A percentile compares a stretch with the other conserved stretches of the same genome.
Evolutionary conservation across 2,888 invertebrate species (phyloP).

Genomic region (Argyresthia albistria): DNA sequence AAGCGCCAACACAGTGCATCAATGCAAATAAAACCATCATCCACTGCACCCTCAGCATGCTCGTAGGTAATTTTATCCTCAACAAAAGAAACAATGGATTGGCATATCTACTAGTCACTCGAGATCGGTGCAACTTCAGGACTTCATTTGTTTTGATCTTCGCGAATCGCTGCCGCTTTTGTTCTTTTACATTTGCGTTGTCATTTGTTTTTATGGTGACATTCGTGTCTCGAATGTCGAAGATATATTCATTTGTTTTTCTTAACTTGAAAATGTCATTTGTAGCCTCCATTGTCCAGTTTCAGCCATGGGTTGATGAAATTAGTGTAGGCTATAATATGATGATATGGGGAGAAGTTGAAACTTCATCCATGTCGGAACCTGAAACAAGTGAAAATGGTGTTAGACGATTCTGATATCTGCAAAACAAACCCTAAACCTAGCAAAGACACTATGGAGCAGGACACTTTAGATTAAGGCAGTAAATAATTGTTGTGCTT

Average conservation of each 20-base stretch:
- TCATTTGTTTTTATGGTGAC: not conserved
- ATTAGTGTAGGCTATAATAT: too few species aligned
- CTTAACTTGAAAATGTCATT: not conserved
- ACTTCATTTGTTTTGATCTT: not conserved
- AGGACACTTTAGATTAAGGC: too few species aligned
- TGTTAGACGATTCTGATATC: too few species aligned
- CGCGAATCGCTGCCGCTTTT: constrained; percentile 8
- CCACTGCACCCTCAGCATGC: constrained; percentile 21
- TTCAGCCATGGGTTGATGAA: too few species aligned
- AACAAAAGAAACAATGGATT: constrained; percentile 54
- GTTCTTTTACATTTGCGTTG: constrained; percentile 1
- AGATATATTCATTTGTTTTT: not conserved
- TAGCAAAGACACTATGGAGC: too few species aligned
- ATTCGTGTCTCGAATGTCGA: not conserved
- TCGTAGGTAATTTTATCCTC: constrained; percentile 31
- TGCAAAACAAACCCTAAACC: too few species aligned
- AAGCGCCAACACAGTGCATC: constrained; percentile 31
- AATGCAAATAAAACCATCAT: constrained; percentile 20
- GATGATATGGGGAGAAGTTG: too few species aligned
- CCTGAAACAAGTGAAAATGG: too few species aligned
- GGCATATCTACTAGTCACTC: constrained; percentile 44
- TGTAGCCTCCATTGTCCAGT: too few species aligned
- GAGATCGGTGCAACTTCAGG: not conserved
- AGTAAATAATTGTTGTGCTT: too few species aligned
- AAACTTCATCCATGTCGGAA: too few species aligned